phyloP scores from a whole-genome alignment of 2,888 invertebrate genomes.

The Lagria hirta region DNA sequence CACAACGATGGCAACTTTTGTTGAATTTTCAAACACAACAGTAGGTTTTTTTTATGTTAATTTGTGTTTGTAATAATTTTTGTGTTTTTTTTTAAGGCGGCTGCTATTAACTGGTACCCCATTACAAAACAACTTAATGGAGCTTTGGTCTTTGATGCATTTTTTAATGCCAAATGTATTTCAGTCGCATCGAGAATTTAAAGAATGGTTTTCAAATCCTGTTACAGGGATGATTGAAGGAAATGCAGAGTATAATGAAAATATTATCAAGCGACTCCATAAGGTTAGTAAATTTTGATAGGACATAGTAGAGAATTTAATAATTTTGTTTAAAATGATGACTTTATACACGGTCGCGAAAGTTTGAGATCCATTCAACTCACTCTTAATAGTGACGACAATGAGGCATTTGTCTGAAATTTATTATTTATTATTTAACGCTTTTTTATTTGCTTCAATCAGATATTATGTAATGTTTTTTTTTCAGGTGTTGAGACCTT shows the following conservation, averaged over 20 bases:
- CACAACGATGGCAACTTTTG: slow-evolving; percentile 96
- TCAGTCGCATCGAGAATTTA: slow-evolving; percentile 93
- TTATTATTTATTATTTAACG: slow-evolving; percentile 2
- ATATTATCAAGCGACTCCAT: slow-evolving; percentile 83
- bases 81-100: slow-evolving; percentile 60
- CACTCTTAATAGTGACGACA: slow-evolving; percentile 34
- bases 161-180: slow-evolving; percentile 97
- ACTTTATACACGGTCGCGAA: slow-evolving; percentile 33
- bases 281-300: slow-evolving; percentile 73
- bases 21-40: slow-evolving; percentile 92
- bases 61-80: slow-evolving; percentile 11
- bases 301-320: slow-evolving; percentile 1
- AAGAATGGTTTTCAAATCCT: slow-evolving; percentile 98
- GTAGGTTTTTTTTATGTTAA: slow-evolving; percentile 54
- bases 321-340: slow-evolving; percentile 28
- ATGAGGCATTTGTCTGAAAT: slow-evolving; percentile 51
- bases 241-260: slow-evolving; percentile 87
- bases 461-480: slow-evolving; percentile 4
- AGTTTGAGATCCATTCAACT: slow-evolving; percentile 44
- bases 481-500: slow-evolving; percentile 83
- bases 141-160: slow-evolving; percentile 97
- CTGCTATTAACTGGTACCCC: slow-evolving; percentile 92
- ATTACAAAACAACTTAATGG: slow-evolving; percentile 93
- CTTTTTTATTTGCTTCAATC: background rate
- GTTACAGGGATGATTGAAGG: slow-evolving; percentile 96